Evolutionary conservation across 2,113 vertebrate genomes (phyloP).

Genomic region (Cyanocitta stelleri): DNA sequence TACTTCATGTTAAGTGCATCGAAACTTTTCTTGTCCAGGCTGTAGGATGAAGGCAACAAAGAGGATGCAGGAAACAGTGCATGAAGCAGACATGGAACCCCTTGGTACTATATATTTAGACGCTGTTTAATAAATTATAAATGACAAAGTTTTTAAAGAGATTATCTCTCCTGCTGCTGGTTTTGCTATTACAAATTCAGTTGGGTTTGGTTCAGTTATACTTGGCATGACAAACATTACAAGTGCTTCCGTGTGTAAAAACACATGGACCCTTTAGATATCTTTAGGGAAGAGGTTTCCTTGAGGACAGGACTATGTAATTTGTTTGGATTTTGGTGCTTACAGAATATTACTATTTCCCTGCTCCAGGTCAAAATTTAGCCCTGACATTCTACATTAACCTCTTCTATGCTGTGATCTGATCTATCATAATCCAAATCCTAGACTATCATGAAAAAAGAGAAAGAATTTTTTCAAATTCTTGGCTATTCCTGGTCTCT

Average conservation of each 20-base stretch:
- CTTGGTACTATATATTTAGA: not conserved
- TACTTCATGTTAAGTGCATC: not conserved
- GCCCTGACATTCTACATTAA: not conserved
- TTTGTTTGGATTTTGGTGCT: not conserved
- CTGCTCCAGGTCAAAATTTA: not conserved
- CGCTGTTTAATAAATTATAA: not conserved
- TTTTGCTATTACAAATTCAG: not conserved
- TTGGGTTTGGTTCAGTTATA: not conserved
- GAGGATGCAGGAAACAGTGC: not conserved
- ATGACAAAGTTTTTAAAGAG: not conserved
- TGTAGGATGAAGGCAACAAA: not conserved
- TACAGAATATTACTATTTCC: not conserved
- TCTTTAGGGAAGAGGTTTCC: slow-evolving; percentile 6
- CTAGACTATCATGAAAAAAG: not conserved
- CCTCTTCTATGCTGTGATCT: not conserved
- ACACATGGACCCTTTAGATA: not conserved
- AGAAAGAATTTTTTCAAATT: not conserved
- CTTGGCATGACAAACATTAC: not conserved
- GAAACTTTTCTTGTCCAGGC: not conserved
- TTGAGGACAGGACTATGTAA: not conserved
- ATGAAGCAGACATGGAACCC: not conserved
- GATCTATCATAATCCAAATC: not conserved
- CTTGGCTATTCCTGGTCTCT: not conserved
- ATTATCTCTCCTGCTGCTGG: not conserved
- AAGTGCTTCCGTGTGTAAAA: slow-evolving; percentile 27